Conservation (phyloP, 23 tunicate species). For the Corella eumyota region DNA sequence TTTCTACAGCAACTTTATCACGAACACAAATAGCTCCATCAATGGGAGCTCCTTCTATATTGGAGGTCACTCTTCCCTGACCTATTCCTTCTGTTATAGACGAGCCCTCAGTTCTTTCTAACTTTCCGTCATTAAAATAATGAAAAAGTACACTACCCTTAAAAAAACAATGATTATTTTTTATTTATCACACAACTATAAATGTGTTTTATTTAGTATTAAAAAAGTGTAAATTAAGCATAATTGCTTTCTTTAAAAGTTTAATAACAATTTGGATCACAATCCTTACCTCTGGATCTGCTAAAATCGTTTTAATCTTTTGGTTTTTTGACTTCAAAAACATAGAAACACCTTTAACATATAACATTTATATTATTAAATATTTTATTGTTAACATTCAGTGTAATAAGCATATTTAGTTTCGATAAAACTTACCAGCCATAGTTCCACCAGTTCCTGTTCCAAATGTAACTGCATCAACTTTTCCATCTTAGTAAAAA, state of each 20-base stretch:
- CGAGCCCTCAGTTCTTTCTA: slow-evolving; percentile 78
- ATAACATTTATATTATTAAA: no score
- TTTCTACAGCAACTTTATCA: slow-evolving; percentile 81
- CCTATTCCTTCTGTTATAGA: slow-evolving; percentile 96
- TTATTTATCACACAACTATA: background rate
- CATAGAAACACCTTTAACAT: slow-evolving; percentile 62
- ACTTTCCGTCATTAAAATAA: slow-evolving; percentile 74
- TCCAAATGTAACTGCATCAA: slow-evolving; percentile 93
- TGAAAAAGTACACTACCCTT: slow-evolving; percentile 86
- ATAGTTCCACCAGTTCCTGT: slow-evolving; percentile 96
- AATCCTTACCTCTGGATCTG: slow-evolving; percentile 84
- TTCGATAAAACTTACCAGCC: slow-evolving; percentile 75
- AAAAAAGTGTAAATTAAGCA: background rate
- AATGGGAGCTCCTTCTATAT: slow-evolving; percentile 92
- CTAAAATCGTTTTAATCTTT: slow-evolving; percentile 45
- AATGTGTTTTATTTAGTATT: background rate
- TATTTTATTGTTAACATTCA: no score
- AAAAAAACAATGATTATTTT: background rate
- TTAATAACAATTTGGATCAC: background rate
- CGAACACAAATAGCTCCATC: slow-evolving; percentile 83
- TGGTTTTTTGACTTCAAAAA: slow-evolving; percentile 57
- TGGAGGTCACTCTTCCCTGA: slow-evolving; percentile 85
- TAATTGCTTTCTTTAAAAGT: background rate
- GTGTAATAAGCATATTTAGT: no score
- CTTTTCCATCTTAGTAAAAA: slow-evolving; percentile 68